Percentiles rank a stretch among this genome's conserved stretches.
Evolutionary conservation across 2,888 invertebrate species (phyloP).

Genomic region (Tetheella fluctuosa): DNA sequence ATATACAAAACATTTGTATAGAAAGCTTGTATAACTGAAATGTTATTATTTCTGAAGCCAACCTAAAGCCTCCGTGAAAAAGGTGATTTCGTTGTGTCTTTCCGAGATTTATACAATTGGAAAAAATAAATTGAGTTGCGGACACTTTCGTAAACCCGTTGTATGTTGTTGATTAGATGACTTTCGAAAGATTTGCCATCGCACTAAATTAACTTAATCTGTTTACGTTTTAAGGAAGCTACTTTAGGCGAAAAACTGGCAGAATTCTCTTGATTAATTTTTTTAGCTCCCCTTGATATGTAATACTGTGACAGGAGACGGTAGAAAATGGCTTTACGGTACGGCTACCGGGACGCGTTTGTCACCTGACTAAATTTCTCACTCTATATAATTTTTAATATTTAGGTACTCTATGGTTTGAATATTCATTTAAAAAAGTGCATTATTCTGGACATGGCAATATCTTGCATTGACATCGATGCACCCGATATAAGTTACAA

Average conservation of each 20-base stretch:
- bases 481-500: too few relatives aligned
- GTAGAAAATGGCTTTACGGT: too few relatives aligned
- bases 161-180: neutral
- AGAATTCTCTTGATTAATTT: neutral
- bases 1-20: neutral
- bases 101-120: conserved; percentile 3
- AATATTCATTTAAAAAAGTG: too few relatives aligned
- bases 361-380: too few relatives aligned
- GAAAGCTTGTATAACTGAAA: neutral
- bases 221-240: neutral
- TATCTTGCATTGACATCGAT: too few relatives aligned
- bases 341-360: too few relatives aligned
- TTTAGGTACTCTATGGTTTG: too few relatives aligned
- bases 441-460: too few relatives aligned
- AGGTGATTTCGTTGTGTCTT: conserved; percentile 11
- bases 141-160: neutral
- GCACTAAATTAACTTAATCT: neutral
- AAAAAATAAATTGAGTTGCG: conserved; percentile 10
- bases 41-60: neutral
- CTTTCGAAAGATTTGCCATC: neutral
- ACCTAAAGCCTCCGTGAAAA: conserved; percentile 11
- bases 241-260: neutral
- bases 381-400: too few relatives aligned
- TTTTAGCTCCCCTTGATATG: too few relatives aligned
- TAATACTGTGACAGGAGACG: too few relatives aligned